These are phyloP conservation scores for Oikopleura dioica DNA, from an alignment of 23 tunicate species.

Conservation along the genomic window DNA sequence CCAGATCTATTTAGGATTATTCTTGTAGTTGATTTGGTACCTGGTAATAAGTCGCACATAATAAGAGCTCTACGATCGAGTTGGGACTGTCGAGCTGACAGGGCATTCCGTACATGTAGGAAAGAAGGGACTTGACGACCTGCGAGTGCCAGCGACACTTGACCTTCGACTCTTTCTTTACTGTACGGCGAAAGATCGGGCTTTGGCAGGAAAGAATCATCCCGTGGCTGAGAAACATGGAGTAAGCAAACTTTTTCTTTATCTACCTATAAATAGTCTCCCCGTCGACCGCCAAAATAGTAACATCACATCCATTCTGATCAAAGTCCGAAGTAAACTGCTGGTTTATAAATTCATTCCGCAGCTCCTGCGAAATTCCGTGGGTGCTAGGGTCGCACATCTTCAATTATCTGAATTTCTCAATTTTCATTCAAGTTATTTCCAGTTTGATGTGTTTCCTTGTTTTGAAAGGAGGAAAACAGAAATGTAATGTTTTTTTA, in stretches of 20 bases:
- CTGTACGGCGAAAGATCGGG: not conserved
- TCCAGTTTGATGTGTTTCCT: no score
- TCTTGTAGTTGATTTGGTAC: not conserved
- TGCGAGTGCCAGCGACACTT: not conserved
- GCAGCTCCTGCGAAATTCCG: not conserved
- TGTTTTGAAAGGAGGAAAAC: no score
- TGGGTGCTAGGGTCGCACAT: no score
- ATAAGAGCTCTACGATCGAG: not conserved
- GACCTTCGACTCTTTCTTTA: not conserved
- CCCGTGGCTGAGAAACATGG: not conserved
- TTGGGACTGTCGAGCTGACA: not conserved
- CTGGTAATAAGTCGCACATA: not conserved
- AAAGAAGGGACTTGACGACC: not conserved
- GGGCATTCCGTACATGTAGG: not conserved
- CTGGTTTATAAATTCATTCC: not conserved
- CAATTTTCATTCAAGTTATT: no score
- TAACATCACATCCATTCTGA: not conserved
- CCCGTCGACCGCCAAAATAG: not conserved
- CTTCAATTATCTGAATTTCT: no score
- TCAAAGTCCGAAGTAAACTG: not conserved
- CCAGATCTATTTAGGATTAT: not conserved
- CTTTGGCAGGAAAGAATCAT: constrained; percentile 6
- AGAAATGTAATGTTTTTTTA: no score
- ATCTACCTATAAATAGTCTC: not conserved
- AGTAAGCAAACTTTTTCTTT: not conserved